Conservation (phyloP, 2,888 invertebrate species). For the Sepiola atlantica region DNA sequence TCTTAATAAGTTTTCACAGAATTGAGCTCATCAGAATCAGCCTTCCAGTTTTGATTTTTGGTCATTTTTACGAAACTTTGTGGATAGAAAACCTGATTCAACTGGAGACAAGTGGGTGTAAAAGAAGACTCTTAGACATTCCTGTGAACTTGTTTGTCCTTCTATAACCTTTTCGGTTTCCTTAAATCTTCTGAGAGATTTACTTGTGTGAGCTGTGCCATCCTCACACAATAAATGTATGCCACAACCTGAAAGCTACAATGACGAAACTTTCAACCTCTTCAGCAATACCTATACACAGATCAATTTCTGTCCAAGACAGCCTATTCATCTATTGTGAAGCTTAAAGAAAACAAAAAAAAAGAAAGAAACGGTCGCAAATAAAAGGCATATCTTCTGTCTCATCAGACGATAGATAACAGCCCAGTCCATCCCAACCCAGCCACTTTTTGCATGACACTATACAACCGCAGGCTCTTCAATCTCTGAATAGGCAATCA, state of each 20-base stretch:
- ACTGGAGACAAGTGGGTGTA: background rate
- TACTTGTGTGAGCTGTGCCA: background rate
- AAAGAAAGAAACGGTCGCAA: background rate
- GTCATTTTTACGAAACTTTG: background rate
- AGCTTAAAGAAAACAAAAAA: background rate
- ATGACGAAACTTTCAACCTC: background rate
- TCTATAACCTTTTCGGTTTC: slow-evolving; percentile 22
- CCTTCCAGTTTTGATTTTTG: no score
- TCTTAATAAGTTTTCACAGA: no score
- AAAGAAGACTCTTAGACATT: slow-evolving; percentile 32
- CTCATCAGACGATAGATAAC: background rate
- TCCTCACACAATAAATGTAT: background rate
- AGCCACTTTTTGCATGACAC: slow-evolving; percentile 32
- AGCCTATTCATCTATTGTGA: background rate
- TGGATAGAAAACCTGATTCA: background rate
- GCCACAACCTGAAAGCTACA: slow-evolving; percentile 1
- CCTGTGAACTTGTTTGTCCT: background rate
- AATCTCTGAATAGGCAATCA: slow-evolving; percentile 32
- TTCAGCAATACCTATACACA: background rate
- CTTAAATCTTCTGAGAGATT: background rate
- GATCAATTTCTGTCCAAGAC: slow-evolving; percentile 22
- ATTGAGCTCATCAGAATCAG: no score
- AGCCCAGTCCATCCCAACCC: background rate
- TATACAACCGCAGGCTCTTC: background rate
- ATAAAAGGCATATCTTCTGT: slow-evolving; percentile 22